Conservation (phyloP, 2,888 invertebrate genomes). For the Capitulum mitella region DNA sequence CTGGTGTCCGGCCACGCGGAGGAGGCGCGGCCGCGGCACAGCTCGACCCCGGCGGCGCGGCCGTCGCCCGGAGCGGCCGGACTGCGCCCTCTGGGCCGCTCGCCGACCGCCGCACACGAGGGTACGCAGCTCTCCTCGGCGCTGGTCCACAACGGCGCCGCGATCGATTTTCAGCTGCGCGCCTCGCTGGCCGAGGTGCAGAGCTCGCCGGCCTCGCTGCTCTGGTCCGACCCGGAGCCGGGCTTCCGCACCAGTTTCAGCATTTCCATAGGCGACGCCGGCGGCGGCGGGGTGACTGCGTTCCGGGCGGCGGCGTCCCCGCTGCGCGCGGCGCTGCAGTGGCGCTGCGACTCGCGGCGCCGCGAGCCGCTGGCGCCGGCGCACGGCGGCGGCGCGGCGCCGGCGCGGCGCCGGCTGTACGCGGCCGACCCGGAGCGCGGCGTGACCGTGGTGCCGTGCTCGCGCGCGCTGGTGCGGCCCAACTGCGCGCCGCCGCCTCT, state of each 20-base stretch:
- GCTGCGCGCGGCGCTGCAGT: constrained; percentile 12
- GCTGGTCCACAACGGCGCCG: too few species aligned
- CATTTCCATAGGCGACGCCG: constrained; percentile 4
- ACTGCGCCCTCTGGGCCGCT: background rate
- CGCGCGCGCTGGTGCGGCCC: constrained; percentile 13
- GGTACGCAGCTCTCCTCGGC: background rate
- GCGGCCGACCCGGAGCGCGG: constrained; percentile 18
- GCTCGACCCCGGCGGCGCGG: background rate
- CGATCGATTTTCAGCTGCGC: constrained; percentile 18
- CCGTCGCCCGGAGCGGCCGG: background rate
- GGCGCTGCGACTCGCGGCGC: constrained; percentile 10
- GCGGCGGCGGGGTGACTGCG: background rate
- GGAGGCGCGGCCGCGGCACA: background rate
- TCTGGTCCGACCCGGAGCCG: constrained; percentile 6
- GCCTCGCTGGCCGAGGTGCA: constrained; percentile 1
- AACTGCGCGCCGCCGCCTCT: constrained; percentile 9
- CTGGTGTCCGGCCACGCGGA: background rate
- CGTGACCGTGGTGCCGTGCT: background rate
- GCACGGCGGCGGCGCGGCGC: background rate
- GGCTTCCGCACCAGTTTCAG: constrained; percentile 5
- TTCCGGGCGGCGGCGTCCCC: background rate
- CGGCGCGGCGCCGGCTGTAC: constrained; percentile 7
- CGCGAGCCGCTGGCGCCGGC: background rate
- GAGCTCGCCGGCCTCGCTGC: background rate
- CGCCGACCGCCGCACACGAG: background rate